These are phyloP conservation scores for Chaetorhynchus papuensis DNA, from an alignment of 2,113 vertebrate genomes.

Conservation along the genomic window DNA sequence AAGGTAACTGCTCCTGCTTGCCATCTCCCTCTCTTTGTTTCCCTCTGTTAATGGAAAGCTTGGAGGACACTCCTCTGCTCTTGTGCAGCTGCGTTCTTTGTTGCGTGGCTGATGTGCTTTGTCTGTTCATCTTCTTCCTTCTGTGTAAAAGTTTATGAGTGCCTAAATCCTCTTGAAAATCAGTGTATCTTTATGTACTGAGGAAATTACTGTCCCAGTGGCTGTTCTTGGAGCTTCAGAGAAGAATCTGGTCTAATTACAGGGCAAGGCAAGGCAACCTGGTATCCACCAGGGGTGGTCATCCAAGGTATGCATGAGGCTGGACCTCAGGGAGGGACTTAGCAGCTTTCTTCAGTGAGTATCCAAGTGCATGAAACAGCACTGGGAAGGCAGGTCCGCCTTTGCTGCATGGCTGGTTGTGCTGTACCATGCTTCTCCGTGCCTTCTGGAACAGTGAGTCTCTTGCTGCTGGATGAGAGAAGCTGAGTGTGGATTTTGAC, in stretches of 20 bases:
- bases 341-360: neutral
- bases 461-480: neutral
- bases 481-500: neutral
- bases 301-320: neutral
- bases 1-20: neutral
- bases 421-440: rapidly evolving
- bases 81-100: neutral
- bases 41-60: neutral
- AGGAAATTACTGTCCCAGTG: neutral
- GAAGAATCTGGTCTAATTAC: neutral
- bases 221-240: neutral
- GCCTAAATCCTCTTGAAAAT: neutral
- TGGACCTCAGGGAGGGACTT: neutral
- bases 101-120: neutral
- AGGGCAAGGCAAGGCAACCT: neutral
- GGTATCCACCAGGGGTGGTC: neutral
- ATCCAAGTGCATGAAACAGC: neutral
- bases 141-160: neutral
- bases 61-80: neutral
- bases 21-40: neutral
- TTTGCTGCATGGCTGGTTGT: rapidly evolving
- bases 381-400: neutral
- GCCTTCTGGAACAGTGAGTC: neutral
- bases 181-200: neutral
- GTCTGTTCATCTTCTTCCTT: neutral